Percentiles rank a stretch among this genome's conserved stretches.
Evolutionary conservation across 2,888 invertebrate species (phyloP).

Genomic region (Rhorus exstirpatorius): DNA sequence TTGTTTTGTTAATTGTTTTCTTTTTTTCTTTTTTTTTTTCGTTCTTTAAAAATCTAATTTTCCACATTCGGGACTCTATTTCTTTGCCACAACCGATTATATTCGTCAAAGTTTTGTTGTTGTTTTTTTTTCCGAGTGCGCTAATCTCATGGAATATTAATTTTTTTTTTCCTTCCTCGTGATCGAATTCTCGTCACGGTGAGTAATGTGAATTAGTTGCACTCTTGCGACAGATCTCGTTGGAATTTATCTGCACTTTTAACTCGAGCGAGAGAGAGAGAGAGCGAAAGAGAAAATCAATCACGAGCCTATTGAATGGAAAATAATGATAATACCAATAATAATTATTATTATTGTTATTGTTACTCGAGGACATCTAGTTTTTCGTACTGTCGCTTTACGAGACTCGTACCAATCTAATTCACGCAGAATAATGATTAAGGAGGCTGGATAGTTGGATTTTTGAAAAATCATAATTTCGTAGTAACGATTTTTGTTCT

Average conservation of each 20-base stretch:
- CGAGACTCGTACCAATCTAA: constrained; percentile 2
- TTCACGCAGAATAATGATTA: too few relatives aligned
- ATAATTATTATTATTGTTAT: too few relatives aligned
- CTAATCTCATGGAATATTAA: not conserved
- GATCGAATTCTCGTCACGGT: constrained; percentile 44
- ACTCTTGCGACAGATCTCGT: constrained; percentile 20
- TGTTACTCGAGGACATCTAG: constrained; percentile 31
- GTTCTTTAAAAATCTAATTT: not conserved
- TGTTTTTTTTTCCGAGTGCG: not conserved
- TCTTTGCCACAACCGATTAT: too few relatives aligned
- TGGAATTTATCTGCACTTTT: not conserved
- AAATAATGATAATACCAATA: too few relatives aligned
- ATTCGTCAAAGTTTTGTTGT: not conserved
- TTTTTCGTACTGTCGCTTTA: constrained; percentile 38
- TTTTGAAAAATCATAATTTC: too few relatives aligned
- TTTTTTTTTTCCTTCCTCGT: constrained; percentile 14
- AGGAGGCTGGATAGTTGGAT: too few relatives aligned
- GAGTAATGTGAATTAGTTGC: constrained; percentile 31
- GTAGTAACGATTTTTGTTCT: too few relatives aligned
- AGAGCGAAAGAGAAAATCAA: not conserved
- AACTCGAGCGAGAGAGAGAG: not conserved
- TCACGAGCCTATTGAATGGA: constrained; percentile 13
- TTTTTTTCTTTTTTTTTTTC: constrained; percentile 22
- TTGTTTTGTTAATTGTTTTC: constrained; percentile 10
- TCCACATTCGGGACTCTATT: not conserved